Evolutionary conservation across 2,888 invertebrate species (phyloP), one percentile per base, ranked within the genome.

Genomic region (Flabesymbios commensalis): DNA sequence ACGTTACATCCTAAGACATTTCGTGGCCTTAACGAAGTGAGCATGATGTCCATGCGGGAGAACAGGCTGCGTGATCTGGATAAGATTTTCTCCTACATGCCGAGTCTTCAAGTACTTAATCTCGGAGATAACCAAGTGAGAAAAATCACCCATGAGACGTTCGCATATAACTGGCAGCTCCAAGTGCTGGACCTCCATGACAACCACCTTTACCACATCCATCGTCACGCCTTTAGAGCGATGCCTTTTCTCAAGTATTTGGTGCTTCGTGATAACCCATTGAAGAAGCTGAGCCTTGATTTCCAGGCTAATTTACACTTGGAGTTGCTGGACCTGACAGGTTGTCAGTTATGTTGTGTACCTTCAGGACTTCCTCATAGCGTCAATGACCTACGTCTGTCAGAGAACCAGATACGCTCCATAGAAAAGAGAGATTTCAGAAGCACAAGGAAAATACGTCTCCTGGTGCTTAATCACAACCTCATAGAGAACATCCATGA

Each of bases 401-500:
- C 92, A 43, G 90, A 92, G 78, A 93, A 94, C 83, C 88, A 90
- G 81, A 89, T 94, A 77, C 71, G 56, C 14, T 61, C 69, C 43
- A 69, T 78, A 2, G 86, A 86, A 65, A 88, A 89, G 4, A 90
- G 90, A 78, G 91, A 92, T 26, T 94, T 95, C 77, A 42, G 91
- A 1, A 93, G 93, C 49, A 91, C 94, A 7, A 90, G 90, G 62
- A 90, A 90, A 79, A 88, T 96, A 63, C 89, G 89, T 75, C 84
- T 91, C 69, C 88, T 96, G 68, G 88, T 93, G 51, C 84, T 96
- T 64, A 89, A 89, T 72, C 90, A 92, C 80, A 96, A 96, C 83
- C 91, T 93, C 0, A 87, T 92, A 70, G 88, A 77, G 54, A 72
- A 88, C 71, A 88, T 95, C 68, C 89, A 91, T 64, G 88, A 89